A percentile compares a stretch with the other conserved stretches of the same genome.
Evolutionary conservation across 1,140 invertebrate genomes (phyloP).

Genomic region (Lucilia sericata): DNA sequence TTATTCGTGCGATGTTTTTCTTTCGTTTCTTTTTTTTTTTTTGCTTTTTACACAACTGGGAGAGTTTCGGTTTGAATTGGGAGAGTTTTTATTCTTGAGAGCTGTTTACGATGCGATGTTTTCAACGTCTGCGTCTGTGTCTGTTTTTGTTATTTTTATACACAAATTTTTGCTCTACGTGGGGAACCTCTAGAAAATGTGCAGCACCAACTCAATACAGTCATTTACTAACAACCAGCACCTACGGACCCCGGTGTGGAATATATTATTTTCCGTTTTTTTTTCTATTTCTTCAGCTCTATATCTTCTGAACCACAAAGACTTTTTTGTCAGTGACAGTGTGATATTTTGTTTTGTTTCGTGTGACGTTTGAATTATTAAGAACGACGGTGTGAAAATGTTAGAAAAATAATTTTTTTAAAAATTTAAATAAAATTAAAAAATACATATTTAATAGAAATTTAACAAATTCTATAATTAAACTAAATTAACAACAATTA

Average conservation of each 20-base stretch:
- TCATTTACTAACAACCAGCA: slow-evolving; percentile 13
- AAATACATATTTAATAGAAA: neutral
- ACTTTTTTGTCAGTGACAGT: neutral
- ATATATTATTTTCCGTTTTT: neutral
- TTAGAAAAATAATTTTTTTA: neutral
- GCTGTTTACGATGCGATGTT: neutral
- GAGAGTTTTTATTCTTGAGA: neutral
- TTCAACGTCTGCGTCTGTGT: neutral
- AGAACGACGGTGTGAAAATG: neutral
- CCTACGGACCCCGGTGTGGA: slow-evolving; percentile 5
- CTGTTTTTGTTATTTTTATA: neutral
- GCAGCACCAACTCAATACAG: neutral
- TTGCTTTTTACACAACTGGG: neutral
- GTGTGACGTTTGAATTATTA: neutral
- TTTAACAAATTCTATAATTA: neutral
- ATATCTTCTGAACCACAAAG: neutral
- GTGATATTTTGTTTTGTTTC: neutral
- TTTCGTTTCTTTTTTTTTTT: no score
- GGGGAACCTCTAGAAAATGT: slow-evolving; percentile 1
- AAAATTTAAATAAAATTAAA: neutral
- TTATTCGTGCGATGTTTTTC: slow-evolving; percentile 1
- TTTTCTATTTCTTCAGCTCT: neutral
- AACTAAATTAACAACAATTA: neutral
- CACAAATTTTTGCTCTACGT: neutral
- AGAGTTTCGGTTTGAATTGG: no score